Base-by-base conservation (phyloP, 2,888 invertebrate genomes). In the Tachina fera region DNA sequence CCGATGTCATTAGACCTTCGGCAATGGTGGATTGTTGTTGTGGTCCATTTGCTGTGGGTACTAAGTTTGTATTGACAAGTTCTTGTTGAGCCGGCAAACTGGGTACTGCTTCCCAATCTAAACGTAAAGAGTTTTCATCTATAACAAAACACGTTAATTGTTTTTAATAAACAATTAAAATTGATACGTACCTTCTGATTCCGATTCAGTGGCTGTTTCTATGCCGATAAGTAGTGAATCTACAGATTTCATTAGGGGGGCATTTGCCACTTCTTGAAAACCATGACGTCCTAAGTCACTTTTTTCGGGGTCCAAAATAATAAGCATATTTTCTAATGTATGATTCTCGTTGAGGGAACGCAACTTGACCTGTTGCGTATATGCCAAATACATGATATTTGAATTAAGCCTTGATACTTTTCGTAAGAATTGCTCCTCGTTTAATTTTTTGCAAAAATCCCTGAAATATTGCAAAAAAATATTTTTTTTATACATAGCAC, bases 81-180 rank as follows among this genome's bases (percentile, higher is more conserved):
- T 92, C 91, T 6, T 89, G 89, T 80, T 91, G 89, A 0, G 88
- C 83, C 43, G 90, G 89, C 45, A 91, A 88, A 79, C 89, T 90
- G 3, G 92, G 90, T 91, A 97, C 96, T 80, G 96, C 95, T 93
- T 97, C 97, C 96, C 97, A 97, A 90, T 96, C 98, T 93, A 95
- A 95, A 89, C 95, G 95, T 84, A 96, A 94, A 71, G 95, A 95
- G 90, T 97, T 96, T 87, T 93, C 93, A 89, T 92, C 92, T 92
- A 68, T 4, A 71, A 80, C 9, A 14, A 43, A 58, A 61, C 9
- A 39, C 31, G 6, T 68, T 41, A 43, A n/a, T 60, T 43, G 19
- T 10, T 58, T 58, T 58, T 58, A 31, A 5, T 39, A 39, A 31
- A 58, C 39, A 31, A 5, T 19, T 2, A n/a, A 43, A 13, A 9